These are phyloP conservation scores for Apostichopus californicus DNA, from an alignment of 35 echinoderm and acorn worm species.

Conservation along the genomic window DNA sequence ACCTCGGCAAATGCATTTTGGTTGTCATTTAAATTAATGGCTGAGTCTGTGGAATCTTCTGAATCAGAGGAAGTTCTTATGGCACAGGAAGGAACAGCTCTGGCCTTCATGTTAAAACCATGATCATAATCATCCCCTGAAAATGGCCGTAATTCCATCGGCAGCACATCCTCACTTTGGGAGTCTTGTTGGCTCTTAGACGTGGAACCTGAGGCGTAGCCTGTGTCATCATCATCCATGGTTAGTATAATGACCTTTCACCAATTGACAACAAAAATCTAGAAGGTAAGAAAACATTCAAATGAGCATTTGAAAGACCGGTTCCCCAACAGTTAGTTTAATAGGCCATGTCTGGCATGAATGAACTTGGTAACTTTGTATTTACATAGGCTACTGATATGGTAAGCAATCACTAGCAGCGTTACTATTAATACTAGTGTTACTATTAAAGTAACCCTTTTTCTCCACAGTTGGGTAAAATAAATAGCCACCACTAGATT, in stretches of 20 bases:
- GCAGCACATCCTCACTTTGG: neutral
- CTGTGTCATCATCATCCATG: slow-evolving; percentile 16
- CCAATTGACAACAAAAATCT: too few relatives aligned
- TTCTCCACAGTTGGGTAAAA: too few relatives aligned
- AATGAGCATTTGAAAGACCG: too few relatives aligned
- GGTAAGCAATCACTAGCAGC: too few relatives aligned
- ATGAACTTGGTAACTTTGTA: too few relatives aligned
- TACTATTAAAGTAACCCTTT: too few relatives aligned
- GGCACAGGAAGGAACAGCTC: neutral
- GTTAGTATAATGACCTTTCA: neutral
- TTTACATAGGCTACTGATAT: too few relatives aligned
- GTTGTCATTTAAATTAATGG: neutral
- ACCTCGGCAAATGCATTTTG: neutral
- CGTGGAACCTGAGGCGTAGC: neutral
- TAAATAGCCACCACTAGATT: too few relatives aligned
- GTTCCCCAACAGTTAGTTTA: too few relatives aligned
- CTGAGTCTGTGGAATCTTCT: neutral
- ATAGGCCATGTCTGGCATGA: too few relatives aligned
- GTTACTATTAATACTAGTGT: too few relatives aligned
- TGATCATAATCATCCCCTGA: neutral
- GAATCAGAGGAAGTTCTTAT: neutral
- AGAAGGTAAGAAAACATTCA: too few relatives aligned
- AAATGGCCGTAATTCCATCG: neutral
- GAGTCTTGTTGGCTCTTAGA: neutral
- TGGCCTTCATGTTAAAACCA: neutral